Evolutionary conservation across 2,113 vertebrate genomes (phyloP).

Genomic region (Alosa alosa): DNA sequence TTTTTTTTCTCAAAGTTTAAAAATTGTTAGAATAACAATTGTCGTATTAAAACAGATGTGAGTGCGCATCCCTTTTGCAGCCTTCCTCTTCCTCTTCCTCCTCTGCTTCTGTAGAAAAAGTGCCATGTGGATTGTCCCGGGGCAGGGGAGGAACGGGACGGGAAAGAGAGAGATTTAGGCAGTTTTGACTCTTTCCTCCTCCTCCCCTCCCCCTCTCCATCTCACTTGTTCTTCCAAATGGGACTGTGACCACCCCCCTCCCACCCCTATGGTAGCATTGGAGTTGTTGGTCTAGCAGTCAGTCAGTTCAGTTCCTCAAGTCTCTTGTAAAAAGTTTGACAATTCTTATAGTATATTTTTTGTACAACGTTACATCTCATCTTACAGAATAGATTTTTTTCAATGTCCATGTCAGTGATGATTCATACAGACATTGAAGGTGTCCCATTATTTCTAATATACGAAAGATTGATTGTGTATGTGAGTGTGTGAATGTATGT

Average conservation of each 20-base stretch:
- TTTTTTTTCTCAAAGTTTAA: slow-evolving; percentile 64
- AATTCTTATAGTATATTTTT: slow-evolving; percentile 43
- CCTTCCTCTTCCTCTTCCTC: slow-evolving; percentile 7
- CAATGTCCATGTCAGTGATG: slow-evolving; percentile 44
- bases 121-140: not conserved
- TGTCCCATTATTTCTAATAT: slow-evolving; percentile 61
- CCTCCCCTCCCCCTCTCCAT: slow-evolving; percentile 45
- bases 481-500: slow-evolving; percentile 47
- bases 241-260: not conserved
- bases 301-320: slow-evolving; percentile 45
- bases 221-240: not conserved
- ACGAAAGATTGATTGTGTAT: slow-evolving; percentile 47
- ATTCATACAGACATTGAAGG: slow-evolving; percentile 60
- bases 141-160: slow-evolving; percentile 45
- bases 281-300: slow-evolving; percentile 42
- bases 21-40: slow-evolving; percentile 74
- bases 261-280: not conserved
- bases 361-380: slow-evolving; percentile 20
- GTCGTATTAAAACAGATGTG: slow-evolving; percentile 74
- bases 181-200: slow-evolving; percentile 63
- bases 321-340: slow-evolving; percentile 50
- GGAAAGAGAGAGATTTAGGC: slow-evolving; percentile 66
- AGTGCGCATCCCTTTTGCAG: slow-evolving; percentile 52
- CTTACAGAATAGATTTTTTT: slow-evolving; percentile 1
- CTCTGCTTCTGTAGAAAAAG: slow-evolving; percentile 15